Evolutionary conservation across 1,140 invertebrate species (phyloP).

Genomic region (Triops cancriformis): DNA sequence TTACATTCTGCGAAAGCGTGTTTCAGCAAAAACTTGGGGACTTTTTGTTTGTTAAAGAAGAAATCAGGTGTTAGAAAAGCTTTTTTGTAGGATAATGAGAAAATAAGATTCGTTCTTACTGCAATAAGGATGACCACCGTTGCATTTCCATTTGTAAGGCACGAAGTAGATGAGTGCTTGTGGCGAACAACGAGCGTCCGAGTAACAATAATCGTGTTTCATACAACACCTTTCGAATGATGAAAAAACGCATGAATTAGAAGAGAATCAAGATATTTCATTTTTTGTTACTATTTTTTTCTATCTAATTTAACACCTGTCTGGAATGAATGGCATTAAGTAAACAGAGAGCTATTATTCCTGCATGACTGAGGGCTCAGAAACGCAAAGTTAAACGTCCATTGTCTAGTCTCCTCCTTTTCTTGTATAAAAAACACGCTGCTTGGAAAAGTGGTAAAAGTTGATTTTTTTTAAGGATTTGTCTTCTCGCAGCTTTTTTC

Average conservation of each 20-base stretch:
- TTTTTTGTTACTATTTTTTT: neutral
- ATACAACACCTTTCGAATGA: conserved; percentile 39
- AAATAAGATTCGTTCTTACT: conserved; percentile 43
- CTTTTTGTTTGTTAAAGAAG: neutral
- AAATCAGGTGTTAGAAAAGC: neutral
- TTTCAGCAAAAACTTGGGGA: neutral
- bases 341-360: too few relatives aligned
- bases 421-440: too few relatives aligned
- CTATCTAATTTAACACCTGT: too few relatives aligned
- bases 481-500: too few relatives aligned
- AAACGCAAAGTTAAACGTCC: too few relatives aligned
- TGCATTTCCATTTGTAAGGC: conserved; percentile 80
- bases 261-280: neutral
- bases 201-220: conserved; percentile 42
- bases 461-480: too few relatives aligned
- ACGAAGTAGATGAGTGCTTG: conserved; percentile 75
- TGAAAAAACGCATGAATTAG: neutral
- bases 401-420: too few relatives aligned
- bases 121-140: conserved; percentile 63
- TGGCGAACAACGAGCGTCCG: conserved; percentile 40
- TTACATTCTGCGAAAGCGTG: neutral
- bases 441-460: too few relatives aligned
- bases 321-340: too few relatives aligned
- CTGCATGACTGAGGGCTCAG: too few relatives aligned
- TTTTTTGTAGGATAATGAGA: neutral